Percentiles rank a stretch among this genome's conserved stretches.
phyloP scores from a whole-genome alignment of 2,113 vertebrate genomes.

The Pachypanchax playfairii region DNA sequence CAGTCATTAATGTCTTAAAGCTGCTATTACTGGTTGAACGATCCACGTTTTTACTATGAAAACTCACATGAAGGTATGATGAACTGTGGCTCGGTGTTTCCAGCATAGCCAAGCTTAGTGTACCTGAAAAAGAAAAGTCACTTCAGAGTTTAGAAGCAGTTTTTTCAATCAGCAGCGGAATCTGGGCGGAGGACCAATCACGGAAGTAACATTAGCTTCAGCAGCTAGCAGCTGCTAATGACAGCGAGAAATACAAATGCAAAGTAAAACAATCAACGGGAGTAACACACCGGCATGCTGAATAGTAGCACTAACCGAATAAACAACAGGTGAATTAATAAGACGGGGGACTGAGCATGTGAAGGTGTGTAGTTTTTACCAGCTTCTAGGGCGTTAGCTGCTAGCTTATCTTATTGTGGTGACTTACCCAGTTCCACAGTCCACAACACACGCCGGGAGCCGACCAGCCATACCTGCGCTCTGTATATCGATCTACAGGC shows the following conservation, averaged over 20 bases:
- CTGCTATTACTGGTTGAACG: too few relatives aligned
- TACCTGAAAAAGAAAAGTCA: constrained; percentile 80
- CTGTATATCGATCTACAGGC: neutral
- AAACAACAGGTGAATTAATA: neutral
- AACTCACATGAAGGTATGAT: constrained; percentile 99
- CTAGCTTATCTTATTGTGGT: constrained; percentile 2
- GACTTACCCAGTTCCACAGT: constrained; percentile 95
- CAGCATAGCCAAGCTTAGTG: constrained; percentile 97
- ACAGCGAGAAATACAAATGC: neutral
- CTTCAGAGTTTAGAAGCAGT: neutral
- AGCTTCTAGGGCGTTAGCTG: constrained; percentile 65
- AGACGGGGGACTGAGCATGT: neutral
- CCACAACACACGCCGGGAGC: constrained; percentile 96
- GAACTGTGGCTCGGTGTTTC: constrained; percentile 98
- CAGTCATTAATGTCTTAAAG: too few relatives aligned
- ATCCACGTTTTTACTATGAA: too few relatives aligned
- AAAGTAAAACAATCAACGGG: neutral
- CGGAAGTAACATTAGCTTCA: constrained; percentile 67
- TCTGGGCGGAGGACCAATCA: constrained; percentile 4
- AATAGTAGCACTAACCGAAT: fast-evolving
- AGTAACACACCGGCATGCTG: fast-evolving
- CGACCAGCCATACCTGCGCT: constrained; percentile 88
- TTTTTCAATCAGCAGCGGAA: neutral
- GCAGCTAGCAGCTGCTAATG: constrained; percentile 20
- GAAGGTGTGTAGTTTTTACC: neutral